A percentile compares a stretch with the other conserved stretches of the same genome.
Evolutionary conservation across 2,888 invertebrate genomes (phyloP).

Genomic region (Rapana venosa): DNA sequence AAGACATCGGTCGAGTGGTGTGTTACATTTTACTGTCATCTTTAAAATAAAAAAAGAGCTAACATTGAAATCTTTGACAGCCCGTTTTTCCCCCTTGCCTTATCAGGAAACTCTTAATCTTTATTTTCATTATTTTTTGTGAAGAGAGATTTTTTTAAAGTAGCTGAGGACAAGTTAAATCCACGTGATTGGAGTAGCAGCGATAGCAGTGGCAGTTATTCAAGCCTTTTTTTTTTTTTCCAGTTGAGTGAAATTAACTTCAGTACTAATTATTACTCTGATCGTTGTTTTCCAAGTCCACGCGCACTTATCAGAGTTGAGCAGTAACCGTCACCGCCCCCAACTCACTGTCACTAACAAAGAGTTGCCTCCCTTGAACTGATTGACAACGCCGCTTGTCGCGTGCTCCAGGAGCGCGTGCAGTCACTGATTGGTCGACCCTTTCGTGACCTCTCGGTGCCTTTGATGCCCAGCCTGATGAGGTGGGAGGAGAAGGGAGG

Average conservation of each 20-base stretch:
- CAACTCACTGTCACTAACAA: neutral
- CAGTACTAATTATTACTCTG: too few relatives aligned
- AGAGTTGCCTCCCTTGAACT: conserved; percentile 16
- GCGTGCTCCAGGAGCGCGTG: neutral
- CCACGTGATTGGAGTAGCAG: too few relatives aligned
- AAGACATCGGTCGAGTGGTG: too few relatives aligned
- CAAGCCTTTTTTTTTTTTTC: too few relatives aligned
- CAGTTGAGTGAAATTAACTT: too few relatives aligned
- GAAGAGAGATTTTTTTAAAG: too few relatives aligned
- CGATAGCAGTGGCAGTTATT: too few relatives aligned
- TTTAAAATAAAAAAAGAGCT: neutral
- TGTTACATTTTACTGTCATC: neutral
- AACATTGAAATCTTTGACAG: neutral
- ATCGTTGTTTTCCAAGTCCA: too few relatives aligned
- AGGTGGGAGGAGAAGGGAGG: conserved; percentile 6
- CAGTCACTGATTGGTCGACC: conserved; percentile 5
- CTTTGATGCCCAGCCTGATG: neutral
- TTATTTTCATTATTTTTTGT: neutral
- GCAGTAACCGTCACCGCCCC: conserved; percentile 18
- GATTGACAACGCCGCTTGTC: conserved; percentile 8
- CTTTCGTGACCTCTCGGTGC: conserved; percentile 3
- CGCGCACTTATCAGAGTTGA: neutral
- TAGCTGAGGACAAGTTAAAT: too few relatives aligned
- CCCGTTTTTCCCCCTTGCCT: too few relatives aligned
- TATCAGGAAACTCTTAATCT: neutral